phyloP scores from a whole-genome alignment of 2,113 vertebrate species.

The Sinocyclocheilus rhinocerous region DNA sequence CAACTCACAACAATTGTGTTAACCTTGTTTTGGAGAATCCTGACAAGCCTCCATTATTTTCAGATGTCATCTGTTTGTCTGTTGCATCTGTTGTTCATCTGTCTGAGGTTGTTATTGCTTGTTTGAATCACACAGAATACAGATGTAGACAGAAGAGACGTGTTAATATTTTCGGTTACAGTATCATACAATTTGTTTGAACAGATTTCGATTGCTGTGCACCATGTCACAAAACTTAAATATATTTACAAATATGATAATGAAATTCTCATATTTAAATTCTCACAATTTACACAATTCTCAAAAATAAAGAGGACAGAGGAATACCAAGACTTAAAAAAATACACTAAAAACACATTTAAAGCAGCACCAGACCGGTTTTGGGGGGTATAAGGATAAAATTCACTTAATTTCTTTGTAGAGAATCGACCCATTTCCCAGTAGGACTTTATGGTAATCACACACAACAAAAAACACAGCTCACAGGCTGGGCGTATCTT shows the following conservation, averaged over 20 bases:
- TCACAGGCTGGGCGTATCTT: slow-evolving; percentile 24
- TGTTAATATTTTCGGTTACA: background rate
- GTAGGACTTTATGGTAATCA: slow-evolving; percentile 5
- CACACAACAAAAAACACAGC: slow-evolving; percentile 1
- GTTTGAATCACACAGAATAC: background rate
- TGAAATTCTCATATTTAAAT: background rate
- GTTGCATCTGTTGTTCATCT: background rate
- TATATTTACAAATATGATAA: background rate
- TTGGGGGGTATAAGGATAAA: background rate
- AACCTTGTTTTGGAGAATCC: background rate
- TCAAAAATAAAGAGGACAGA: background rate
- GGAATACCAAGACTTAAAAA: background rate
- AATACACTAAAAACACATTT: background rate
- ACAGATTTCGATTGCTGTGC: background rate
- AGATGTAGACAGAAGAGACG: background rate
- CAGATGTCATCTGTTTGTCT: background rate
- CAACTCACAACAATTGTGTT: background rate
- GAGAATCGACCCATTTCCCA: slow-evolving; percentile 1
- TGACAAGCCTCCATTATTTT: background rate
- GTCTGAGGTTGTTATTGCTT: background rate
- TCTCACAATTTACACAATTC: background rate
- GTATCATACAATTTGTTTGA: background rate
- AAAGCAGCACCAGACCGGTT: background rate
- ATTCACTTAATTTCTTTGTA: background rate
- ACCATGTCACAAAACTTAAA: background rate